Evolutionary conservation across 2,797 vertebrate genomes (phyloP).

Genomic region (Anolis apletophallus): DNA sequence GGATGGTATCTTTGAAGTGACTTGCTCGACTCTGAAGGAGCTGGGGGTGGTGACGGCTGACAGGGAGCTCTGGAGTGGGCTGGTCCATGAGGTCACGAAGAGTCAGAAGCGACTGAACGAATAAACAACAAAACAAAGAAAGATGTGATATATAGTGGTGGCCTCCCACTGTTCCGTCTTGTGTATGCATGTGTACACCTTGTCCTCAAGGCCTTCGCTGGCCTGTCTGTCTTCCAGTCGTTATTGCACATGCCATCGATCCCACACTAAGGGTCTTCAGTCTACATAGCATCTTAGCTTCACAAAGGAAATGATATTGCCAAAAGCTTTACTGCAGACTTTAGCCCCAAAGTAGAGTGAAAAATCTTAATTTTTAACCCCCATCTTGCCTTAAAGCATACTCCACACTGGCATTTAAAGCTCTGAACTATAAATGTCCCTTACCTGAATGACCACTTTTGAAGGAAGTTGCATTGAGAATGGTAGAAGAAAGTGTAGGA

Average conservation of each 20-base stretch:
- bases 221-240: too few relatives aligned
- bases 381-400: background rate
- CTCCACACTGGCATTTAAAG: background rate
- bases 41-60: too few relatives aligned
- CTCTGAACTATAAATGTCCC: background rate
- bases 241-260: background rate
- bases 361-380: background rate
- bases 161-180: too few relatives aligned
- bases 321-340: background rate
- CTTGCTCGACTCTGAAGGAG: too few relatives aligned
- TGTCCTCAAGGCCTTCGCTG: too few relatives aligned
- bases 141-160: too few relatives aligned
- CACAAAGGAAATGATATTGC: background rate
- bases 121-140: too few relatives aligned
- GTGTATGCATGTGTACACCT: too few relatives aligned
- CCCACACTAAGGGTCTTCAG: background rate
- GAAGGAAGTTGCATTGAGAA: constrained; percentile 20
- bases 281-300: background rate
- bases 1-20: too few relatives aligned
- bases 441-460: constrained; percentile 8
- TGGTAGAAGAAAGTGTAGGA: constrained; percentile 18
- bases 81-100: too few relatives aligned
- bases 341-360: background rate
- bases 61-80: too few relatives aligned
- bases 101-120: too few relatives aligned